Evolutionary conservation across 2,113 vertebrate species (phyloP), one percentile per base, ranked within the genome.

Genomic region (Oncorhynchus clarkii): DNA sequence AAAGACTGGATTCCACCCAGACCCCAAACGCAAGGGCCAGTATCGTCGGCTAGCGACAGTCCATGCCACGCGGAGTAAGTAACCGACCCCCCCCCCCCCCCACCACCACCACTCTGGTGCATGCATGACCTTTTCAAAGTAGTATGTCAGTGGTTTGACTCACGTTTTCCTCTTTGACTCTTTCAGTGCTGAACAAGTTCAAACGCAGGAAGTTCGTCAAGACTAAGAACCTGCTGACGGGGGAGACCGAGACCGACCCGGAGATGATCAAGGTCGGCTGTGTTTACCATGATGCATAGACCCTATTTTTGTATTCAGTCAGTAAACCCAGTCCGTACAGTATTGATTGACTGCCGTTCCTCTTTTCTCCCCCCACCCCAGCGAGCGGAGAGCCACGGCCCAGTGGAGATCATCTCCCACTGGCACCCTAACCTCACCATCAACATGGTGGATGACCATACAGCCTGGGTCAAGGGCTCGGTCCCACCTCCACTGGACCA

Each of bases 401-500:
- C 97, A 0, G 95, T 98, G 82, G 97, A 98, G 84, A 93, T 98
- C 7, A 98, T 98, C 77, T 98, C 97, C 0, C 97, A 99, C 62
- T 99, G 97, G 97, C 97, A 99, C 81, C 96, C 97, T 59, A 98
- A 99, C 87, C 89, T 99, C 70, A 99, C 97, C 78, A 97, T 99
- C 91, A 98, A 98, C 86, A 97, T 99, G 71, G 96, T 99, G 65
- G 97, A 99, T 0, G 97, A 99, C 88, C 97, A 99, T 91, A 99
- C 97, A 0, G 95, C 97, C 0, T 99, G 97, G 97, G 96, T 97
- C 22, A 97, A 96, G 85, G 97, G 97, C 73, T 97, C 96, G 0
- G 97, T 99, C 2, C 97, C 97, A 0, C 96, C 97, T 0, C 97
- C 97, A 12, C 89, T 98, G 22, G 97, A 98, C 80, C 96, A 98